These are phyloP conservation scores for Scaptodrosophila latifasciaeformis DNA, from an alignment of 2,888 invertebrate genomes.

Conservation along the genomic window DNA sequence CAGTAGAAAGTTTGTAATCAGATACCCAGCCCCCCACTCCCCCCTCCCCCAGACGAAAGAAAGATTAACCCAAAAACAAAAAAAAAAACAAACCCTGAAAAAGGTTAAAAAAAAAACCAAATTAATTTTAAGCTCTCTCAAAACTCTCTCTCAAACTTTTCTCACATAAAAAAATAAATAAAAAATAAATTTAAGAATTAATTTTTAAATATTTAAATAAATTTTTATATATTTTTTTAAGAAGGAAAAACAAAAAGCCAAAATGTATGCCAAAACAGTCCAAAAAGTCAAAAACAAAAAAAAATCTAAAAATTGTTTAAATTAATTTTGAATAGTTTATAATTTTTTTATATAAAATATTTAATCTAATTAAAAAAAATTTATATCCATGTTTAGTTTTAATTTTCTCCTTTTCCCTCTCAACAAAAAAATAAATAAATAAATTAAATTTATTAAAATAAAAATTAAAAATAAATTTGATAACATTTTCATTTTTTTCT, in stretches of 20 bases:
- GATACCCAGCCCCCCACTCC: too few species aligned
- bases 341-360: conserved; percentile 25
- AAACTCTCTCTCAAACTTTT: conserved; percentile 9
- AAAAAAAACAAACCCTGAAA: too few species aligned
- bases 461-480: background rate
- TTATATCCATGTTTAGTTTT: conserved; percentile 26
- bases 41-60: too few species aligned
- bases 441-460: conserved; percentile 27
- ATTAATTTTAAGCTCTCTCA: conserved; percentile 21
- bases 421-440: conserved; percentile 26
- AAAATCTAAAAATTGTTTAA: too few species aligned
- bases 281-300: conserved; percentile 60
- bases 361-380: conserved; percentile 15
- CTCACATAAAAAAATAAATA: conserved; percentile 44
- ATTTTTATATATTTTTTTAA: conserved; percentile 18
- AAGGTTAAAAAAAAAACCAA: too few species aligned
- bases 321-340: conserved; percentile 31
- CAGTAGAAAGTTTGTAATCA: too few species aligned
- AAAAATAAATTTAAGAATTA: background rate
- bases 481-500: conserved; percentile 5
- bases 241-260: too few species aligned
- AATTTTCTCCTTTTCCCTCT: conserved; percentile 24
- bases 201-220: background rate
- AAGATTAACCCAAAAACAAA: too few species aligned
- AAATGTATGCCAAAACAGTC: conserved; percentile 45